A percentile compares a stretch with the other conserved stretches of the same genome.
phyloP scores from a whole-genome alignment of 2,797 vertebrate species.

The Borostomias antarcticus region DNA sequence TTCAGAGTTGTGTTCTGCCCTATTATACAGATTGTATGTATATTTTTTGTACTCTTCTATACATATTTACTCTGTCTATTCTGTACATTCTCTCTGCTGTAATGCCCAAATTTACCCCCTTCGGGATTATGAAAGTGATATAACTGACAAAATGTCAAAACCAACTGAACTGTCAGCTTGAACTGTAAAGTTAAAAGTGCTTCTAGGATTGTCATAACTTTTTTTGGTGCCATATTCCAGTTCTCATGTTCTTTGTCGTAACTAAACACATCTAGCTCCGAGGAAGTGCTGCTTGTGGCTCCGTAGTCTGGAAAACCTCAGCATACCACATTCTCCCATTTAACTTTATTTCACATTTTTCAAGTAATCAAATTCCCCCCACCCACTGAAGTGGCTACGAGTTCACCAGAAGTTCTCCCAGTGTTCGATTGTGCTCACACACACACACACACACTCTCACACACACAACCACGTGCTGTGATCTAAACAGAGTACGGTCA shows the following conservation, averaged over 20 bases:
- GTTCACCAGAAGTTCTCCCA: not conserved
- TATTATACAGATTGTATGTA: too few relatives aligned
- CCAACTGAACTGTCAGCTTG: not conserved
- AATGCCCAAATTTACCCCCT: too few relatives aligned
- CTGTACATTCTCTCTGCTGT: too few relatives aligned
- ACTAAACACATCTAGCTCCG: not conserved
- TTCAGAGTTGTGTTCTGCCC: too few relatives aligned
- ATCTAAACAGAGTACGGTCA: too few relatives aligned
- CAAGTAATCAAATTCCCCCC: not conserved
- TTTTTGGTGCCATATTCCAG: not conserved
- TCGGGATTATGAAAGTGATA: not conserved
- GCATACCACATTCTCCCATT: not conserved
- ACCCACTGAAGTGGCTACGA: not conserved
- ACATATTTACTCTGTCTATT: too few relatives aligned
- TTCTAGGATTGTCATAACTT: not conserved
- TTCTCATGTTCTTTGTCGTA: not conserved
- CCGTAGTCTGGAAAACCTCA: conserved; percentile 2
- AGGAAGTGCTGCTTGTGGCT: not conserved
- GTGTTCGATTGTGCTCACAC: not conserved
- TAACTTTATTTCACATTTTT: not conserved
- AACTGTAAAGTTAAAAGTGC: not conserved
- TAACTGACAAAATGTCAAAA: not conserved
- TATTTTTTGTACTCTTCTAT: too few relatives aligned
- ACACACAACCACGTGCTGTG: not conserved
- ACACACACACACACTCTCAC: not conserved